These are phyloP conservation scores for Nomada goodeniana DNA, from an alignment of 2,888 invertebrate genomes.

Conservation along the genomic window DNA sequence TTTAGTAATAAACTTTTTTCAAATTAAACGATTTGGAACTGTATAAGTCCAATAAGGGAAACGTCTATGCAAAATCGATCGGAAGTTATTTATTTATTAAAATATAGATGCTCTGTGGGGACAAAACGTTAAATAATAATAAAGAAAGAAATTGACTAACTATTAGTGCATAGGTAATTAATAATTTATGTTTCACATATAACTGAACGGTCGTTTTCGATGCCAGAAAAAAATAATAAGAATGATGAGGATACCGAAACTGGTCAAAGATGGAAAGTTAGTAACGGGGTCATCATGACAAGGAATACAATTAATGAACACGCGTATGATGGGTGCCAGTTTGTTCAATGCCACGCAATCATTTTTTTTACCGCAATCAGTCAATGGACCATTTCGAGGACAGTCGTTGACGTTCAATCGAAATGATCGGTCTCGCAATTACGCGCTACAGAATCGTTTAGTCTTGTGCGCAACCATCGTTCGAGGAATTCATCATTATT, in stretches of 20 bases:
- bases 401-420: conserved; percentile 28
- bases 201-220: too few relatives aligned
- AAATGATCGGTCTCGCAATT: conserved; percentile 48
- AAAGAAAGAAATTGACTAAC: too few relatives aligned
- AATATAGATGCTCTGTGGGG: background rate
- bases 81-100: background rate
- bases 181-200: too few relatives aligned
- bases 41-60: background rate
- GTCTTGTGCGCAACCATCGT: background rate
- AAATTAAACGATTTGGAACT: background rate
- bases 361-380: conserved; percentile 17
- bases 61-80: background rate
- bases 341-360: conserved; percentile 22
- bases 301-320: conserved; percentile 38
- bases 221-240: background rate
- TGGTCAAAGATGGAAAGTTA: conserved; percentile 3
- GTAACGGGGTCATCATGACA: conserved; percentile 12
- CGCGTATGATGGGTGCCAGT: conserved; percentile 1
- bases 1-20: background rate
- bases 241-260: background rate
- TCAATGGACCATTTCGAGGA: conserved; percentile 53
- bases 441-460: conserved; percentile 25
- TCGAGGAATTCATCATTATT: background rate
- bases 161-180: too few relatives aligned
- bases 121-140: too few relatives aligned